Evolutionary conservation across 2,113 vertebrate species (phyloP).

Genomic region (Leuciscus idus): DNA sequence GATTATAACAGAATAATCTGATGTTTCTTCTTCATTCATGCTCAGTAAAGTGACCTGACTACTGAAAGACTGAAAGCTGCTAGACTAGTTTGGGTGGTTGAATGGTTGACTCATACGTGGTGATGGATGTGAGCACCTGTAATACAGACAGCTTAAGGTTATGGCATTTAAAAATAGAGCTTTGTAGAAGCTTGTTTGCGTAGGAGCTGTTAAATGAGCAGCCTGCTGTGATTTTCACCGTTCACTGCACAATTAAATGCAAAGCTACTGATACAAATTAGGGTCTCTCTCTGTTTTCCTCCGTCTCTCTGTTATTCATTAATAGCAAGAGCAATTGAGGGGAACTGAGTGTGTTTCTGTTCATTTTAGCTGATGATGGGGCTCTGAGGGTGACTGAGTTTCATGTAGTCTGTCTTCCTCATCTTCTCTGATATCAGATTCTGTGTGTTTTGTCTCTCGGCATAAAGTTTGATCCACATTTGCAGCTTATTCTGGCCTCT

Average conservation of each 20-base stretch:
- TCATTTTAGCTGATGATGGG: not conserved
- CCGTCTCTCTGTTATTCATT: not conserved
- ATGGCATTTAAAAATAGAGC: not conserved
- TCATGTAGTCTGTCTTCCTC: not conserved
- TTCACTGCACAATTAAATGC: not conserved
- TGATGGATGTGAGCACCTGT: not conserved
- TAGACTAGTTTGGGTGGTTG: not conserved
- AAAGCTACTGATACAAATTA: not conserved
- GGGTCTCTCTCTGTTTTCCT: not conserved
- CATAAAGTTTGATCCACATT: not conserved
- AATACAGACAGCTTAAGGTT: not conserved
- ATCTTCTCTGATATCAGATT: not conserved
- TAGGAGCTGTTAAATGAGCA: slow-evolving; percentile 9
- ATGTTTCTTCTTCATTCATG: not conserved
- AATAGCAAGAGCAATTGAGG: not conserved
- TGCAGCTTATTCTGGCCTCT: not conserved
- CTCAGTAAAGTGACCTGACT: not conserved
- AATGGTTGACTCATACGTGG: not conserved
- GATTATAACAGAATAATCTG: not conserved
- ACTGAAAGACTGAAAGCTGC: not conserved
- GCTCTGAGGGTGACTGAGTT: not conserved
- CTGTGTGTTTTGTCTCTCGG: not conserved
- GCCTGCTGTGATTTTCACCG: not conserved
- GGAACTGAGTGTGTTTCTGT: not conserved
- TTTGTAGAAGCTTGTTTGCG: slow-evolving; percentile 9